Percentiles rank a stretch among this genome's conserved stretches.
phyloP scores from a whole-genome alignment of 1,140 invertebrate species.

The honey bee (Apis mellifera) region Amel_HAv3.1 CM009932.2:8820501-8821000 shows the following conservation, averaged over 20 bases:
- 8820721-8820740: not conserved
- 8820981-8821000: constrained; percentile 16
- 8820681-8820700: not conserved
- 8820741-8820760: not conserved
- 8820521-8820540: not conserved
- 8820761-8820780: not conserved
- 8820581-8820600: not conserved
- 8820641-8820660: not conserved
- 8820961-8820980: not conserved
- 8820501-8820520: not conserved
- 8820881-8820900: no score
- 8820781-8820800: not conserved
- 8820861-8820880: not conserved
- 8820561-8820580: not conserved
- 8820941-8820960: constrained; percentile 5
- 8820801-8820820: constrained; percentile 46
- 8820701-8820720: constrained; percentile 29
- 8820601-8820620: not conserved
- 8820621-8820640: no score
- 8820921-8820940: not conserved
- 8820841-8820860: not conserved
- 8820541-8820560: no score
- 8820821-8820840: constrained; percentile 49
- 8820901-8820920: no score
- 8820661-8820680: not conserved